These are phyloP conservation scores for Mustelus asterias DNA, from an alignment of 2,113 vertebrate species.

Conservation along the genomic window DNA sequence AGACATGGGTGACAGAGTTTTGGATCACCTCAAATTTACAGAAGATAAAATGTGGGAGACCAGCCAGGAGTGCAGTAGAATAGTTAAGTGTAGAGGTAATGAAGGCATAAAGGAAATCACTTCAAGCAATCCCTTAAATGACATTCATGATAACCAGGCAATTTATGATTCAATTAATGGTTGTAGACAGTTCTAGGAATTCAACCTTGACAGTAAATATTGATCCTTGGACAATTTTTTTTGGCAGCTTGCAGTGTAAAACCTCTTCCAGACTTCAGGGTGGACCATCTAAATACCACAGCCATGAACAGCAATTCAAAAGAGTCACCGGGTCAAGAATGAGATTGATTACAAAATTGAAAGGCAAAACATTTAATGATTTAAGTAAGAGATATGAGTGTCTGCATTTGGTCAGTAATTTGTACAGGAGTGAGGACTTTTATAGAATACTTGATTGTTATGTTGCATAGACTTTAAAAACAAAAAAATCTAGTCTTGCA, in stretches of 20 bases:
- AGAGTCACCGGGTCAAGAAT: not conserved
- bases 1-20: no score
- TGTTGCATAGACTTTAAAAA: not conserved
- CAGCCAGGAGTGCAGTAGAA: not conserved
- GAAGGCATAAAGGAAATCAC: not conserved
- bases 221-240: slow-evolving; percentile 10
- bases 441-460: not conserved
- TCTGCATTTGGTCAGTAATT: not conserved
- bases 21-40: not conserved
- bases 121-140: not conserved
- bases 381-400: not conserved
- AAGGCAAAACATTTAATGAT: not conserved
- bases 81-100: not conserved
- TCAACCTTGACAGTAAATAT: slow-evolving; percentile 1
- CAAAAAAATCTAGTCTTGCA: not conserved
- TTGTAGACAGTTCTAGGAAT: not conserved
- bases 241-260: not conserved
- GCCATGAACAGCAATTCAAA: not conserved
- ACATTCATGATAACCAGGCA: not conserved
- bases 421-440: not conserved
- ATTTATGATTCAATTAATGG: not conserved
- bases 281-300: not conserved
- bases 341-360: not conserved
- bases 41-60: no score
- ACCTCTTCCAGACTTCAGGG: slow-evolving; percentile 3